These are phyloP conservation scores for Pristionchus mayeri DNA, from an alignment of 2,888 invertebrate species.

Conservation along the genomic window DNA sequence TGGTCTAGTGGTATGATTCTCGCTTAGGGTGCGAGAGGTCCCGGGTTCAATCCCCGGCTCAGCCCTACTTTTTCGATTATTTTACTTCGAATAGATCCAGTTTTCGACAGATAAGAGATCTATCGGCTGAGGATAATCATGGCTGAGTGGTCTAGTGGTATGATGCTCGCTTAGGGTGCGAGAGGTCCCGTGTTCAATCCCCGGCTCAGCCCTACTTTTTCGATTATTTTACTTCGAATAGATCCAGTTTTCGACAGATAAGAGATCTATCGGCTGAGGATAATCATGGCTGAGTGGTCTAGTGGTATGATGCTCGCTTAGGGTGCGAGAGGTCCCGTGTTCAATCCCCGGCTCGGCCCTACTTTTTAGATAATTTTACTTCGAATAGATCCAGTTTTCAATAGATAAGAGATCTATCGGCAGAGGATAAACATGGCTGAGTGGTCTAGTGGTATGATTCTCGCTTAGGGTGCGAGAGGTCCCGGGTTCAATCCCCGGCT, in stretches of 20 bases:
- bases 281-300: no score
- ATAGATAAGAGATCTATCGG: no score
- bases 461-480: constrained; percentile 74
- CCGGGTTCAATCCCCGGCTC: constrained; percentile 38
- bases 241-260: no score
- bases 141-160: constrained; percentile 76
- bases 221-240: no score
- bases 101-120: background rate
- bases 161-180: constrained; percentile 77
- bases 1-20: constrained; percentile 38
- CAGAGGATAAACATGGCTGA: constrained; percentile 20
- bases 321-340: no score
- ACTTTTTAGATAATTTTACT: no score
- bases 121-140: background rate
- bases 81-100: no score
- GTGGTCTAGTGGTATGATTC: constrained; percentile 71
- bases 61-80: background rate
- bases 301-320: no score
- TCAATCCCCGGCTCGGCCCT: no score
- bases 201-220: no score
- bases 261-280: no score
- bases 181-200: constrained; percentile 77
- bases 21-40: constrained; percentile 38
- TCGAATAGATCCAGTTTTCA: no score
- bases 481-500: constrained; percentile 70